Evolutionary conservation across 1,140 invertebrate genomes (phyloP), one percentile per base, ranked within the genome.

Genomic region (Pseudomyrmex dendroicus): DNA sequence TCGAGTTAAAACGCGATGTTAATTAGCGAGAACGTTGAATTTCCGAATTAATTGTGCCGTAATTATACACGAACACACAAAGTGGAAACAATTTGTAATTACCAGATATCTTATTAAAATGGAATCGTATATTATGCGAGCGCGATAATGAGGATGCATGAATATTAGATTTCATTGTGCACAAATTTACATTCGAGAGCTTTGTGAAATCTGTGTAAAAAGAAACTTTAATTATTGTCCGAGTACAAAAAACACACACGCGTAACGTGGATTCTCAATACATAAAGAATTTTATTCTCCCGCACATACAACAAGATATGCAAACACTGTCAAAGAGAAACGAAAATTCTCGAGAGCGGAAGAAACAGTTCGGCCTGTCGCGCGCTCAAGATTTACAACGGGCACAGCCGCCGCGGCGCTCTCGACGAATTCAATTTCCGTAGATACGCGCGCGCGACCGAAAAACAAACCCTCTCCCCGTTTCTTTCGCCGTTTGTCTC

Each of bases 401-500:
- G 83, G 73, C 61, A 35, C 73, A 73, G 72, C 85, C 77, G 76
- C 63, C 57, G 35, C 35, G 83, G 73, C 57, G 44, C 74, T 35
- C 76, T 67, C 77, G 54, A 77, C 86, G 78, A 35, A 35, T 88
- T 76, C 84, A 85, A 88, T 88, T 88, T 88, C 86, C 84, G 62
- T 85, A 84, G 83, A 83, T 85, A 85, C 61, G 66, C 68, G 35
- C 35, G 5, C 35, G 35, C 35, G 35, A 68, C 83, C 63, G 84
- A 88, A 88, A 87, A 84, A 90, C 89, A 88, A 84, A 83, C 54
- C 76, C 86, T 70, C 50, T 67, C 80, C n/a, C 72, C 62, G 35
- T 35, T 56, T 67, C 59, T 22, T 22, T 50, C 50, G 5, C 7
- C 50, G 44, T 59, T 56, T 13, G 22, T 70, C 63, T 80, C 78